Evolutionary conservation across 2,113 vertebrate species (phyloP), one percentile per base, ranked within the genome.

Genomic region (Amphiprion percula): DNA sequence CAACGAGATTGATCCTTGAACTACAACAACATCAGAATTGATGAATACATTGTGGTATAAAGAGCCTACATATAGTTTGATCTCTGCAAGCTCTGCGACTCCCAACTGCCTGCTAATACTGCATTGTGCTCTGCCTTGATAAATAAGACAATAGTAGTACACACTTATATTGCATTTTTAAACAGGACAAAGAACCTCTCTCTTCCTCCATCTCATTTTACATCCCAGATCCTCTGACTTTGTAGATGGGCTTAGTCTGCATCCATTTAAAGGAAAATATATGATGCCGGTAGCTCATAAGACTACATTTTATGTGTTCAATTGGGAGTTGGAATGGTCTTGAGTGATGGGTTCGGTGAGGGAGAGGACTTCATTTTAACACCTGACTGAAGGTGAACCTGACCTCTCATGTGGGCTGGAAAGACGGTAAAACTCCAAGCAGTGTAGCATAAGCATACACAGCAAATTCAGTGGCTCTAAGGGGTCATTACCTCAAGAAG

Each of bases 361-460:
- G 49, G 69, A 86, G 83, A 59, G 75, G 80, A 82, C 86, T 85
- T 79, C 70, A 79, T 89, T 89, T 85, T 82, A 84, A 88, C 66
- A 85, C 77, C 79, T 90, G 83, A 89, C 46, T 91, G 89, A 92
- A 93, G 89, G 88, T 91, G 89, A 91, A 62, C 56, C 58, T 75
- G 91, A 90, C 87, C 86, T 78, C 61, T 86, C 6, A 21, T 59
- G 79, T 64, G 73, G 54, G 80, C 65, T 5, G 47, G 66, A 65
- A 75, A 79, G 87, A 83, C 49, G 39, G 68, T 90, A 82, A 88
- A 84, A 84, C 28, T 74, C 67, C 4, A 24, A 77, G 67, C 68
- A 54, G 68, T 77, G 68, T 67, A 24, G 67, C 76, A 85, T 74
- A 58, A 83, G 77, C 67, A 77, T 59, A 86, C 83, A 74, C 74